These are phyloP conservation scores for Anser brachyrhynchus DNA, from an alignment of 2,113 vertebrate genomes.

Conservation along the genomic window DNA sequence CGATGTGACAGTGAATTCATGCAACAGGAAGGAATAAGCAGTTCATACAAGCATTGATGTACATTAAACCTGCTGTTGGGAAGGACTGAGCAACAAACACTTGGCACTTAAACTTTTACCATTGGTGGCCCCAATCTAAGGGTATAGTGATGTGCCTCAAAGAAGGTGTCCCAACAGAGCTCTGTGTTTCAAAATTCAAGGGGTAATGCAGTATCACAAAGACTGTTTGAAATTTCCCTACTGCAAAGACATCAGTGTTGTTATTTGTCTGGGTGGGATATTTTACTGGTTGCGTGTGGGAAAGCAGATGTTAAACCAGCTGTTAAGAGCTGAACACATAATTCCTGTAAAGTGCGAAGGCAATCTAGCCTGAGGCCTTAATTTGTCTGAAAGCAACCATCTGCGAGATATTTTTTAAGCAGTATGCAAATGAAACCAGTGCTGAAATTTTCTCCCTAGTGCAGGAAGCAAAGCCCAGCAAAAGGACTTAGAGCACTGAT, in stretches of 20 bases:
- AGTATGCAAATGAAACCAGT: not conserved
- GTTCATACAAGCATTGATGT: not conserved
- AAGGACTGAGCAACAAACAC: not conserved
- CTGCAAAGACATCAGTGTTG: not conserved
- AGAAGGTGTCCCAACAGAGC: not conserved
- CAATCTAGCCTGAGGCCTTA: not conserved
- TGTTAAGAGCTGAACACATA: not conserved
- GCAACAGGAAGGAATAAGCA: not conserved
- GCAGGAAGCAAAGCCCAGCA: not conserved
- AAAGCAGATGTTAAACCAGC: constrained; percentile 44
- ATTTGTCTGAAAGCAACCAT: constrained; percentile 44
- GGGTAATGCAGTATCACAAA: not conserved
- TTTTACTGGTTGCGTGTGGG: not conserved
- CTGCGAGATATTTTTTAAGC: constrained; percentile 23
- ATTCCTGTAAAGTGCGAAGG: constrained; percentile 15
- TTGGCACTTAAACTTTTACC: not conserved
- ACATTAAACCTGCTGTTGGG: not conserved
- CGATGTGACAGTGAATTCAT: not conserved
- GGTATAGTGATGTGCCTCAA: not conserved
- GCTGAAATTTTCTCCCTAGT: not conserved
- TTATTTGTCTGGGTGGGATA: not conserved
- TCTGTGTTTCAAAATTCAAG: not conserved
- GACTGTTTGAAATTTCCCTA: not conserved
- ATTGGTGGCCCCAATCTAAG: not conserved
- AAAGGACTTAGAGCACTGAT: not conserved